Evolutionary conservation across 2,888 invertebrate species (phyloP).

Genomic region (Epistrophe eligans): DNA sequence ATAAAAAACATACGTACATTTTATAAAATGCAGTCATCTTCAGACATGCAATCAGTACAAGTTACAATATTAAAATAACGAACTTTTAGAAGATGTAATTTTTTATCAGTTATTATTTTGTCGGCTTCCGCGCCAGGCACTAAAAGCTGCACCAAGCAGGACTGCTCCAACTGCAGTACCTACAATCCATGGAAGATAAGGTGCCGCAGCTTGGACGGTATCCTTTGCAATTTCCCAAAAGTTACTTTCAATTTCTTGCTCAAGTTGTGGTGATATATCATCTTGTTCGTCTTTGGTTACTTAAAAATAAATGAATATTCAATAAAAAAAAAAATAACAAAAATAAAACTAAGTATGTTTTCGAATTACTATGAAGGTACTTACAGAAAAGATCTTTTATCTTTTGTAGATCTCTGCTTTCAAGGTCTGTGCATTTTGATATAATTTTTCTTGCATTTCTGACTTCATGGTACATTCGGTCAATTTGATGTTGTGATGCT

Average conservation of each 20-base stretch:
- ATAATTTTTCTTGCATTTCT: constrained; percentile 18
- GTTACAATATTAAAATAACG: no score
- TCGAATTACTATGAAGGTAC: neutral
- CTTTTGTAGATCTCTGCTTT: neutral
- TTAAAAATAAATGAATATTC: no score
- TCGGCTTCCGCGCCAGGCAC: neutral
- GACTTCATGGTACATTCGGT: constrained; percentile 36
- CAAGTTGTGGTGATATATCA: neutral
- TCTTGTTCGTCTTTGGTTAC: neutral
- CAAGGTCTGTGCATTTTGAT: no score
- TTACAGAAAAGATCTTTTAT: constrained; percentile 44
- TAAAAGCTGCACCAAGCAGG: neutral
- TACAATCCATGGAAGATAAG: neutral
- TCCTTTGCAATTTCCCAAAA: constrained; percentile 15
- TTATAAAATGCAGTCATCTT: no score
- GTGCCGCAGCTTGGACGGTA: neutral
- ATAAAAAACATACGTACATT: no score
- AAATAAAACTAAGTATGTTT: neutral
- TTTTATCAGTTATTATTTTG: neutral
- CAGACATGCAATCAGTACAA: no score
- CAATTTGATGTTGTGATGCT: neutral
- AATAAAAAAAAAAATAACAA: no score
- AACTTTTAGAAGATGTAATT: neutral
- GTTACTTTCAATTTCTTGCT: constrained; percentile 3
- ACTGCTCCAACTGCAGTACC: neutral